phyloP scores from a whole-genome alignment of 2,113 vertebrate species.

The Onychostoma macrolepis region DNA sequence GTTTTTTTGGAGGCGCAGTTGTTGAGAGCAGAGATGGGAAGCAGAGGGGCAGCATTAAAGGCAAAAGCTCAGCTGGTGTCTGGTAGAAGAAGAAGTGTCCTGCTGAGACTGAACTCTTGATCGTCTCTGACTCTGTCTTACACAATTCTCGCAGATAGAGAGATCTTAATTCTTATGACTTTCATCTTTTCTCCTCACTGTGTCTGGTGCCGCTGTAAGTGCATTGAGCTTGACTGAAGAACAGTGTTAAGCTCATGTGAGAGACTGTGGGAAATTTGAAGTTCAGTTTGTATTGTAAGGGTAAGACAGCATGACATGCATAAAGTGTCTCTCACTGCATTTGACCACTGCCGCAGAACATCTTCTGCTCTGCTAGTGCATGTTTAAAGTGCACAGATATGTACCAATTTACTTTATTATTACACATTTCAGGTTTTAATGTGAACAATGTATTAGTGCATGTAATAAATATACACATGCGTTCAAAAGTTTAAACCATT shows the following conservation, averaged over 20 bases:
- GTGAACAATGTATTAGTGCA: not conserved
- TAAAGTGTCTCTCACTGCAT: not conserved
- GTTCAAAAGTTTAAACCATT: not conserved
- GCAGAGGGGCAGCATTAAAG: slow-evolving; percentile 22
- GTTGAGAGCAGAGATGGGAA: not conserved
- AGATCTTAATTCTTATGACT: slow-evolving; percentile 15
- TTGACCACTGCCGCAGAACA: not conserved
- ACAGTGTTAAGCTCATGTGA: slow-evolving; percentile 6
- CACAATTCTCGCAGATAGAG: not conserved
- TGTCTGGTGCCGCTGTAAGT: not conserved
- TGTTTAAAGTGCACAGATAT: not conserved
- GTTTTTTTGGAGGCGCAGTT: not conserved
- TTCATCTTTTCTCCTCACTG: slow-evolving; percentile 34
- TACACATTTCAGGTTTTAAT: not conserved
- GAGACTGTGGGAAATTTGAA: slow-evolving; percentile 2
- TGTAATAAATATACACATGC: not conserved
- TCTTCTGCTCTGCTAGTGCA: not conserved
- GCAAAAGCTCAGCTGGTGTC: slow-evolving; percentile 5
- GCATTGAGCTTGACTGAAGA: slow-evolving; percentile 5
- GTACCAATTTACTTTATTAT: not conserved
- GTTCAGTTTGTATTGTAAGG: slow-evolving; percentile 2
- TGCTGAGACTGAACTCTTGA: slow-evolving; percentile 36
- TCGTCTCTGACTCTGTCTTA: slow-evolving; percentile 15
- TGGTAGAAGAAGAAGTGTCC: not conserved
- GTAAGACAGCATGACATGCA: not conserved